Conservation (phyloP, 2,888 invertebrate genomes). For the Fragum sueziense region DNA sequence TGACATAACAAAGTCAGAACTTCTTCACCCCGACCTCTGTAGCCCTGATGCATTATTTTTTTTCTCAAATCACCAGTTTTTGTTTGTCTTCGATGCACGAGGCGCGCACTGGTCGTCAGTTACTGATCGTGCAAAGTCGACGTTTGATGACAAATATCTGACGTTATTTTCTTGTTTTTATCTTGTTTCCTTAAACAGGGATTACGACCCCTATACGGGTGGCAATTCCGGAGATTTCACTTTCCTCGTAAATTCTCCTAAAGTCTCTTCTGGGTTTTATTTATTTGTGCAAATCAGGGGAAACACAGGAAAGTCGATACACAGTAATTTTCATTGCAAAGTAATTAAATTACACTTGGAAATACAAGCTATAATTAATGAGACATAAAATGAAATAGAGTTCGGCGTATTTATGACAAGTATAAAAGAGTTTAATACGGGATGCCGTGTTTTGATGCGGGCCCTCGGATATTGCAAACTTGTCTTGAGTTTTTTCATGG, state of each 20-base stretch:
- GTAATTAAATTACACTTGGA: constrained; percentile 53
- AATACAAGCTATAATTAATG: constrained; percentile 44
- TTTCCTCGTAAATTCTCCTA: constrained; percentile 7
- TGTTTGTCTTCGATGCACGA: too few relatives aligned
- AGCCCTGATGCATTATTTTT: too few relatives aligned
- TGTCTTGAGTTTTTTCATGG: too few relatives aligned
- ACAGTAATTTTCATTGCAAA: constrained; percentile 51
- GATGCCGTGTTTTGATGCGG: constrained; percentile 4
- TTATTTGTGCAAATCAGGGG: constrained; percentile 44
- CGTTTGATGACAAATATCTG: constrained; percentile 16
- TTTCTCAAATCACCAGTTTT: too few relatives aligned
- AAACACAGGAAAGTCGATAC: constrained; percentile 40
- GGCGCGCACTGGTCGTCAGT: too few relatives aligned
- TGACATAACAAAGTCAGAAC: too few relatives aligned
- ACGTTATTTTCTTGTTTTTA: constrained; percentile 1
- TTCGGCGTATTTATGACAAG: constrained; percentile 48
- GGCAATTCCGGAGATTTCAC: constrained; percentile 9
- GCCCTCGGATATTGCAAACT: constrained; percentile 12
- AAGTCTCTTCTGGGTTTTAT: constrained; percentile 27
- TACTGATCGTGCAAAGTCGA: too few relatives aligned
- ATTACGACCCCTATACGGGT: constrained; percentile 25
- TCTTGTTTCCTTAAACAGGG: neutral
- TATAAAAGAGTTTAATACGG: constrained; percentile 22
- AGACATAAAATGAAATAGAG: constrained; percentile 50
- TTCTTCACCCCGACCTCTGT: too few relatives aligned